Conservation (phyloP, 2,113 vertebrate species). For the Rhinoptilus africanus region DNA sequence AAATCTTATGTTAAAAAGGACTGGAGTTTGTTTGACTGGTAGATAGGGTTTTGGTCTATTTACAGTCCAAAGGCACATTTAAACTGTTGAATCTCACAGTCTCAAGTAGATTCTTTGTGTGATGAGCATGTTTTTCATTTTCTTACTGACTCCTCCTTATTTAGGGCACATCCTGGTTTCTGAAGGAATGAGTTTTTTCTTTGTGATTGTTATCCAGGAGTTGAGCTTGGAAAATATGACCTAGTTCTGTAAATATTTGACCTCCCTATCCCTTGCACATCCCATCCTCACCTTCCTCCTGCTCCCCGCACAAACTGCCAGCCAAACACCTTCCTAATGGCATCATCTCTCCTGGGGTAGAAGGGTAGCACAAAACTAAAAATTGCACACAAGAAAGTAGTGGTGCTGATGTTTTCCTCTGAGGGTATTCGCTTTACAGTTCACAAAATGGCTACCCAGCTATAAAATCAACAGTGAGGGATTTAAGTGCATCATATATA, state of each 20-base stretch:
- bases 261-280: not conserved
- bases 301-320: not conserved
- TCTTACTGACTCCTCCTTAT: not conserved
- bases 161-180: not conserved
- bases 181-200: not conserved
- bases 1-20: not conserved
- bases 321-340: not conserved
- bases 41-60: constrained; percentile 12
- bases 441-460: constrained; percentile 2
- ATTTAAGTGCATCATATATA: not conserved
- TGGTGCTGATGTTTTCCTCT: not conserved
- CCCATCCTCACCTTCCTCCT: not conserved
- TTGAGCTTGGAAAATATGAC: not conserved
- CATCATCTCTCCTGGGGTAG: fast-evolving
- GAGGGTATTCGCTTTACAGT: not conserved
- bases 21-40: not conserved
- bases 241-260: constrained; percentile 33
- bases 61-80: constrained; percentile 36
- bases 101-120: not conserved
- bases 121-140: not conserved
- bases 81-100: not conserved
- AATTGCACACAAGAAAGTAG: not conserved
- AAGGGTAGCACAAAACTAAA: not conserved
- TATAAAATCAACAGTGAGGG: not conserved
- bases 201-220: not conserved